phyloP scores from a whole-genome alignment of 2,113 vertebrate genomes.

The Atlantisia rogersi region DNA sequence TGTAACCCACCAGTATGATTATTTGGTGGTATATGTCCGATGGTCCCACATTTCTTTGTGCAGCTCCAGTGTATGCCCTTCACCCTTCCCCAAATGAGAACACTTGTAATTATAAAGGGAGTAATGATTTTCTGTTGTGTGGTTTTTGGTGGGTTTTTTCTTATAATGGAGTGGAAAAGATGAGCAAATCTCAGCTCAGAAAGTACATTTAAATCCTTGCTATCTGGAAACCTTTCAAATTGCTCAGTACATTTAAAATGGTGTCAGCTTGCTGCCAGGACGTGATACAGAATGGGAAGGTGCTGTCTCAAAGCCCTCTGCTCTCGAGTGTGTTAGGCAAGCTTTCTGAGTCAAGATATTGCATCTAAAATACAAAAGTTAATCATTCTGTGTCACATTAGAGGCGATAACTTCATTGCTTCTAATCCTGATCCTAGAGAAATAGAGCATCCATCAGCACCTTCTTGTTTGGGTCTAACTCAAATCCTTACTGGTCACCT shows the following conservation, averaged over 20 bases:
- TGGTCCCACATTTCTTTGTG: neutral
- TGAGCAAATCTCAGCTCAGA: neutral
- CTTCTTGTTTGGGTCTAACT: rapidly evolving
- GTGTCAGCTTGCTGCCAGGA: conserved; percentile 14
- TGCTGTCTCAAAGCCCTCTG: neutral
- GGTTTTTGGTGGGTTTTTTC: neutral
- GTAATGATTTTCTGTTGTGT: neutral
- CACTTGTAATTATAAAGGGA: neutral
- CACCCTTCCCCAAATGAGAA: neutral
- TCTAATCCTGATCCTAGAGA: neutral
- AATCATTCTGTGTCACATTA: neutral
- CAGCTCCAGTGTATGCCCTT: neutral
- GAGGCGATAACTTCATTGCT: neutral
- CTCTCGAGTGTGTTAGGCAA: neutral
- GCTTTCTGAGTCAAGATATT: neutral
- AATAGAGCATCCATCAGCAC: neutral
- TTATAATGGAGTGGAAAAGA: neutral
- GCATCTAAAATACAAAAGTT: neutral
- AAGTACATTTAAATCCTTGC: conserved; percentile 6
- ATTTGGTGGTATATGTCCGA: neutral
- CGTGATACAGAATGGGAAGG: neutral
- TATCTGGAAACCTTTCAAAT: conserved; percentile 8
- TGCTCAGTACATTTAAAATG: neutral
- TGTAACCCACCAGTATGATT: neutral
- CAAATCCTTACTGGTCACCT: neutral